Conservation (phyloP, 2,797 vertebrate genomes). For the Luscinia luscinia region DNA sequence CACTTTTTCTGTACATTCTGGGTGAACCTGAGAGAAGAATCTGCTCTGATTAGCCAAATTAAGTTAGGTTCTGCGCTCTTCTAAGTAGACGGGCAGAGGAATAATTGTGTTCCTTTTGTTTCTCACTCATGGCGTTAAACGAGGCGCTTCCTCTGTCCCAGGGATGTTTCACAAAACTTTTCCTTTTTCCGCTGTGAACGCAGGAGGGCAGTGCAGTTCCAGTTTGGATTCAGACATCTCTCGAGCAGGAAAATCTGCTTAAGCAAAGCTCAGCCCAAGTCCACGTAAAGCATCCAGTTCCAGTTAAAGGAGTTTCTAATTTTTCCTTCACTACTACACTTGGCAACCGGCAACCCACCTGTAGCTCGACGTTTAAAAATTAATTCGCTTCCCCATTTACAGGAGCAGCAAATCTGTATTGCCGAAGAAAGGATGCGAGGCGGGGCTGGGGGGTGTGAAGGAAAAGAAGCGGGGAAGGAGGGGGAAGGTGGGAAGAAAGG, state of each 20-base stretch:
- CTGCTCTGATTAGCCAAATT: neutral
- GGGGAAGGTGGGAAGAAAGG: neutral
- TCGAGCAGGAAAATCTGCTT: neutral
- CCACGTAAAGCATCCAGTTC: neutral
- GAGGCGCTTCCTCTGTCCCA: fast-evolving
- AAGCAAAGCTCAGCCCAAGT: neutral
- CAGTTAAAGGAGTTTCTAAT: neutral
- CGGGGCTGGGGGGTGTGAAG: fast-evolving
- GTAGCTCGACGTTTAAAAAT: neutral
- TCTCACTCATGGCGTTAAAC: neutral
- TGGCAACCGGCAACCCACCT: neutral
- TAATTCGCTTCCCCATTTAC: neutral
- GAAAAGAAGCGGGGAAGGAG: fast-evolving
- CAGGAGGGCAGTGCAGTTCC: slow-evolving; percentile 75
- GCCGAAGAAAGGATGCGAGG: too few relatives aligned
- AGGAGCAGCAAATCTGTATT: neutral
- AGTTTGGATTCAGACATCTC: neutral
- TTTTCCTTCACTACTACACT: neutral
- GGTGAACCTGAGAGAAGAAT: neutral
- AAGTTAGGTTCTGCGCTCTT: neutral
- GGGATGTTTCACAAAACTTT: neutral
- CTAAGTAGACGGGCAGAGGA: neutral
- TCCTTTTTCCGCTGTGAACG: neutral
- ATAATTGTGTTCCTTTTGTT: neutral
- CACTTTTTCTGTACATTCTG: neutral